Evolutionary conservation across 2,797 vertebrate species (phyloP).

Genomic region (Triplophysa bombifrons): DNA sequence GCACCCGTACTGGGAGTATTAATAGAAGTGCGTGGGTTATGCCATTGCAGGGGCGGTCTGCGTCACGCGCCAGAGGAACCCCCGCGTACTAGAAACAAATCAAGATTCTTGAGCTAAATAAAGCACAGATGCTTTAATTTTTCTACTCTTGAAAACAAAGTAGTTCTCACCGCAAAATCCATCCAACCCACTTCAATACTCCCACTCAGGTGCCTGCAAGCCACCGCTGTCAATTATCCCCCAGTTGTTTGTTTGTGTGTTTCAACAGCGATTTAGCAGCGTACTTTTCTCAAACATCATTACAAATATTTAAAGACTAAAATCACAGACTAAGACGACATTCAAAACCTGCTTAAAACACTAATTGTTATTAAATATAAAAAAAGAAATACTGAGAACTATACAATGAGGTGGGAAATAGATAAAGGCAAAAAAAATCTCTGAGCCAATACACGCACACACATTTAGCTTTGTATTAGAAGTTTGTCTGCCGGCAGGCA

Average conservation of each 20-base stretch:
- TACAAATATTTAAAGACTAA: not conserved
- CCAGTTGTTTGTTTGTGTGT: slow-evolving; percentile 8
- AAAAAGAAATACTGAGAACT: not conserved
- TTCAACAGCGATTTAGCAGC: not conserved
- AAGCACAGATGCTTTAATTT: slow-evolving; percentile 31
- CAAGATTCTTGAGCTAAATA: slow-evolving; percentile 40
- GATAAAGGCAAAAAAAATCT: not conserved
- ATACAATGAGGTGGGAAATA: not conserved
- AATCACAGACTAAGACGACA: not conserved
- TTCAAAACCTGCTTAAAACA: not conserved
- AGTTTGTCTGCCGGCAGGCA: not conserved
- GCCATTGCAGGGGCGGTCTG: slow-evolving; percentile 39
- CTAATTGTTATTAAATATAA: too few relatives aligned
- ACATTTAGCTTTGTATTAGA: not conserved
- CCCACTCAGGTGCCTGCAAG: slow-evolving; percentile 41
- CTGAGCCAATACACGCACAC: not conserved
- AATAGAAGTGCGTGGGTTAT: slow-evolving; percentile 55
- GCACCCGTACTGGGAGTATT: slow-evolving; percentile 43
- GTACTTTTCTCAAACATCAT: not conserved
- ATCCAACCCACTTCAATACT: slow-evolving; percentile 21
- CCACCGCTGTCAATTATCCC: slow-evolving; percentile 36
- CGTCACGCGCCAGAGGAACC: slow-evolving; percentile 49
- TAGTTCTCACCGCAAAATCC: not conserved
- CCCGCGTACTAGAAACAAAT: slow-evolving; percentile 40
- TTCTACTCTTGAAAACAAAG: slow-evolving; percentile 7